Conservation (phyloP, 2,797 vertebrate genomes). For the Neosalanx taihuensis region DNA sequence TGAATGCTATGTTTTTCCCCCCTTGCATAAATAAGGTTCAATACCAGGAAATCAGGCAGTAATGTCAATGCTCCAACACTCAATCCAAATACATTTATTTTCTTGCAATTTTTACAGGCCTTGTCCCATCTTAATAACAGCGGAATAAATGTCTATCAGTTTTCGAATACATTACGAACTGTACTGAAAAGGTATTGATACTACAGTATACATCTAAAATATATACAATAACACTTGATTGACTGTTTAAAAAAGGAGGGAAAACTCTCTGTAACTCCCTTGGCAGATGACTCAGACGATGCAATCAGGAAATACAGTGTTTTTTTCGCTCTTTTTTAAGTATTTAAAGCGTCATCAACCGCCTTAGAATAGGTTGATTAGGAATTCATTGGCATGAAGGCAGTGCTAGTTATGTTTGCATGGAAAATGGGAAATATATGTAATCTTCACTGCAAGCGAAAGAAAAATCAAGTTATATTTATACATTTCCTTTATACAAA, state of each 20-base stretch:
- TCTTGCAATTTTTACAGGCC: neutral
- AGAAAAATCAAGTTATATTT: constrained; percentile 24
- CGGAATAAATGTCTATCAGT: neutral
- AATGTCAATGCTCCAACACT: neutral
- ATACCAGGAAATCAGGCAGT: neutral
- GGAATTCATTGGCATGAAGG: constrained; percentile 33
- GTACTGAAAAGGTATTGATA: too few species aligned
- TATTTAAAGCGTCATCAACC: constrained; percentile 42
- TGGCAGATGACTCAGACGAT: constrained; percentile 20
- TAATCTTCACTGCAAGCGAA: constrained; percentile 20
- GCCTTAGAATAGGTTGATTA: constrained; percentile 52
- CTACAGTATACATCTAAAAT: neutral
- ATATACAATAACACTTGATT: neutral
- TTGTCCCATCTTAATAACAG: neutral
- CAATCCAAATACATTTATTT: neutral
- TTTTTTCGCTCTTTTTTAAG: constrained; percentile 40
- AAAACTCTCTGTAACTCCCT: constrained; percentile 12
- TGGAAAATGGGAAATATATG: constrained; percentile 17
- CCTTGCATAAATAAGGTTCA: neutral
- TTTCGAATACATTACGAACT: neutral
- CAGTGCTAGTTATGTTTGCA: constrained; percentile 18
- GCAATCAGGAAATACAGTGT: constrained; percentile 45
- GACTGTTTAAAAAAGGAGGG: neutral
- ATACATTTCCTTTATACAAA: neutral
- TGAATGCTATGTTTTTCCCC: neutral